Conservation (phyloP, 2,888 invertebrate genomes). For the Habrosyne pyritoides region DNA sequence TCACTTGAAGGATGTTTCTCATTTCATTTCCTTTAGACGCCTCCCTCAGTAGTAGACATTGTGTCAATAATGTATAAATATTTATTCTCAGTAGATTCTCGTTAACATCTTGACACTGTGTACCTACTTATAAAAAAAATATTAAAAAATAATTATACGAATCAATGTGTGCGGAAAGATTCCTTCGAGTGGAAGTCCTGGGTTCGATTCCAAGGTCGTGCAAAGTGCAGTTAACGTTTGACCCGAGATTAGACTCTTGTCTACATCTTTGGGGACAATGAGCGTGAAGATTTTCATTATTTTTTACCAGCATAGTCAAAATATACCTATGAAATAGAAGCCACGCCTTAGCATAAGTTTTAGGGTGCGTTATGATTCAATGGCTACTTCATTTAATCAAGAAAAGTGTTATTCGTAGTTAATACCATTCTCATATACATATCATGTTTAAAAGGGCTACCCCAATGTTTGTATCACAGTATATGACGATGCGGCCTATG, state of each 20-base stretch:
- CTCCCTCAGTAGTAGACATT: not conserved
- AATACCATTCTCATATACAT: too few relatives aligned
- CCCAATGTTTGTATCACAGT: too few relatives aligned
- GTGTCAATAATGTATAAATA: not conserved
- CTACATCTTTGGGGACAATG: too few relatives aligned
- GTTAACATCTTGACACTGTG: not conserved
- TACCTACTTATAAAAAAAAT: not conserved
- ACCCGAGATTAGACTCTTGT: too few relatives aligned
- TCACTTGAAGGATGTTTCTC: slow-evolving; percentile 38
- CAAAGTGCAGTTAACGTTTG: too few relatives aligned
- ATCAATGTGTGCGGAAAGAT: too few relatives aligned
- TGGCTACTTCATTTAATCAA: slow-evolving; percentile 62
- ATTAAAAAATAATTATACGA: too few relatives aligned
- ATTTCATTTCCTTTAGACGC: slow-evolving; percentile 23
- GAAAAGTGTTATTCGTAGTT: slow-evolving; percentile 56
- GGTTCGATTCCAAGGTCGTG: not conserved
- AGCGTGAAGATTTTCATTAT: too few relatives aligned
- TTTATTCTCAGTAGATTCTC: not conserved
- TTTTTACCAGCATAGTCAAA: not conserved
- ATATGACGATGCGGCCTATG: too few relatives aligned
- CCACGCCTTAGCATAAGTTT: slow-evolving; percentile 44
- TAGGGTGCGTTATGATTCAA: slow-evolving; percentile 64
- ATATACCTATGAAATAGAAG: not conserved
- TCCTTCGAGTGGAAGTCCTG: too few relatives aligned
- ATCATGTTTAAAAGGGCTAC: too few relatives aligned